phyloP scores from a whole-genome alignment of 2,888 invertebrate species.

The Kryphioiulus occultus region DNA sequence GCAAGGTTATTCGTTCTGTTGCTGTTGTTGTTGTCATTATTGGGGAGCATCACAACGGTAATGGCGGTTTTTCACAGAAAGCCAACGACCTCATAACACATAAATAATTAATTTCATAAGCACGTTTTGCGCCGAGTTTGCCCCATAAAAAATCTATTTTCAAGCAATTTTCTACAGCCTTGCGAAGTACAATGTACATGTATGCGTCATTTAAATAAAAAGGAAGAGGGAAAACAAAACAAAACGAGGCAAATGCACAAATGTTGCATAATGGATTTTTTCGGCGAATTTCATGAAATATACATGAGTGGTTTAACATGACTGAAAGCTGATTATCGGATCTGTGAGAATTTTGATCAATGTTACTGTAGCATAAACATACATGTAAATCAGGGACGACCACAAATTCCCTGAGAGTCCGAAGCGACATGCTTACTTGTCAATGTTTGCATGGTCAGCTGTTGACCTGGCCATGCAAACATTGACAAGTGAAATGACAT shows the following conservation, averaged over 20 bases:
- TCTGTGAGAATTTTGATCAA: background rate
- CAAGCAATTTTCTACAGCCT: background rate
- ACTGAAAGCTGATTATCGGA: background rate
- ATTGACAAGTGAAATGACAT: no score
- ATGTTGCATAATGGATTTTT: background rate
- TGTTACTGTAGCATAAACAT: background rate
- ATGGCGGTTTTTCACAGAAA: background rate
- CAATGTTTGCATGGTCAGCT: no score
- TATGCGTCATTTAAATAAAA: background rate
- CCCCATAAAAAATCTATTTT: background rate
- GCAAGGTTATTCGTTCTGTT: background rate
- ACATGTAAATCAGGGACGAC: background rate
- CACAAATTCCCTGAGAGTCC: background rate
- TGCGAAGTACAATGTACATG: background rate
- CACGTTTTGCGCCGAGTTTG: background rate
- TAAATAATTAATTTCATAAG: conserved; percentile 10
- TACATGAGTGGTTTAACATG: background rate
- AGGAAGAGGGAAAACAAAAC: conserved; percentile 7
- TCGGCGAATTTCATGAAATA: background rate
- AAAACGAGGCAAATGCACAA: background rate
- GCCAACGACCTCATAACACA: background rate
- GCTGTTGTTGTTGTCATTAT: background rate
- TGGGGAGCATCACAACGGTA: background rate
- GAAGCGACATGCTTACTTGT: no score
- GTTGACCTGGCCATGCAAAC: no score